Base-by-base conservation (phyloP, 1,140 invertebrate genomes). In the Rhopalosiphum padi region DNA sequence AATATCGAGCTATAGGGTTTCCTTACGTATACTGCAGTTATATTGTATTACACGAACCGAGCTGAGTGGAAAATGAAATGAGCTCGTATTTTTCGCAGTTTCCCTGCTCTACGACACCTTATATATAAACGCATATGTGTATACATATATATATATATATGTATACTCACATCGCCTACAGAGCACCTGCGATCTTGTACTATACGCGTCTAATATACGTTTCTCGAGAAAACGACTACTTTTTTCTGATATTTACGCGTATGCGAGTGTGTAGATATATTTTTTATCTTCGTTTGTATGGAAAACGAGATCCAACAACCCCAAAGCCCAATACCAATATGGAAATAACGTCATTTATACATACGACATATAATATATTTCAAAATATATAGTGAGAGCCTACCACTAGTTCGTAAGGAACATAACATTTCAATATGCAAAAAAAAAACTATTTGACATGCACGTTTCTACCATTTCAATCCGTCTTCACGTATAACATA, bases 61-160 rank as follows among this genome's bases (percentile, higher is more conserved):
- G 48, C 48, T 35, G 48, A 93, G 82, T 93, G 48, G 91, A 93
- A 93, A 93, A 93, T 86, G 48, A 51, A 86, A 93, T 41, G 82
- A 93, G 82, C 48, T 83, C 77, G 91, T 93, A 93, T 93, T 86
- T 86, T 85, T 41, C 43, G 53, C 35, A 41, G 53, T 90, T 90
- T 46, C 37, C 41, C 25, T 68, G 11, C 37, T 43, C 55, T 30
- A 21, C 89, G 37, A 43, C 89, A 43, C 53, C 37, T n/a, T 53
- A 55, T 15, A 55, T 35, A 88, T 18, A 77, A n/a, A 18, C 60
- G 30, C 5, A 15, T 68, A 60, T 60, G 22, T 55, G 23, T 60
- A 60, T 21, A 48, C 11, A 83, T 1, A 82, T 18, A 82, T 37
- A 82, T 21, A 35, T 37, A 35, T 11, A 35, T 4, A 22, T 18